Percentiles rank a stretch among this genome's conserved stretches.
Evolutionary conservation across 2,888 invertebrate species (phyloP).

Genomic region (Ophion slaviceki): DNA sequence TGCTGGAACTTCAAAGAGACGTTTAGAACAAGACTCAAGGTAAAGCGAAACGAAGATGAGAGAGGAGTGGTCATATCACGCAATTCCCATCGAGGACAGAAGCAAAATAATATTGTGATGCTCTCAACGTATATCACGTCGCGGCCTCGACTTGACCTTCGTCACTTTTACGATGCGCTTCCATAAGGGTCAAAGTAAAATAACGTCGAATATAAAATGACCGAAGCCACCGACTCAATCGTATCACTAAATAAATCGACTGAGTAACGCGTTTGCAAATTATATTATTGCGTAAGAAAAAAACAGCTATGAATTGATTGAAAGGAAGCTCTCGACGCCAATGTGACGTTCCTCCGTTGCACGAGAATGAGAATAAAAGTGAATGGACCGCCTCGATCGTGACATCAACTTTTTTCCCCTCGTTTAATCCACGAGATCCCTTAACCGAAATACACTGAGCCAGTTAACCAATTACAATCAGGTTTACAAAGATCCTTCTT

Average conservation of each 20-base stretch:
- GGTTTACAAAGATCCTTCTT: constrained; percentile 12
- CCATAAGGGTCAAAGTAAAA: not conserved
- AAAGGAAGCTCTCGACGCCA: not conserved
- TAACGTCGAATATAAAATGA: not conserved
- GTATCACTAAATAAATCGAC: not conserved
- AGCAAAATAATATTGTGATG: not conserved
- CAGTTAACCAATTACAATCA: constrained; percentile 35
- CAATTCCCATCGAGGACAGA: constrained; percentile 16
- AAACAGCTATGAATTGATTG: not conserved
- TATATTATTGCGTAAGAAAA: not conserved
- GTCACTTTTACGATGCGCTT: not conserved
- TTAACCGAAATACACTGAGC: constrained; percentile 5
- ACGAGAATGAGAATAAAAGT: not conserved
- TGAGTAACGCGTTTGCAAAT: not conserved
- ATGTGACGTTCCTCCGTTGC: not conserved
- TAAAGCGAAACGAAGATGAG: constrained; percentile 4
- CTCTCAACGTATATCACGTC: not conserved
- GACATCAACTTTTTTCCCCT: not conserved
- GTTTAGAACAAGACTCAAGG: constrained; percentile 3
- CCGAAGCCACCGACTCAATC: not conserved
- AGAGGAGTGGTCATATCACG: constrained; percentile 24
- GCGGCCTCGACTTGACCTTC: constrained; percentile 7
- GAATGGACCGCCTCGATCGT: not conserved
- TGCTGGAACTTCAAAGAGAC: not conserved
- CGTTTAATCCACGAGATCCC: not conserved